These are phyloP conservation scores for Micrastur ruficollis DNA, from an alignment of 2,797 vertebrate species.

Conservation along the genomic window DNA sequence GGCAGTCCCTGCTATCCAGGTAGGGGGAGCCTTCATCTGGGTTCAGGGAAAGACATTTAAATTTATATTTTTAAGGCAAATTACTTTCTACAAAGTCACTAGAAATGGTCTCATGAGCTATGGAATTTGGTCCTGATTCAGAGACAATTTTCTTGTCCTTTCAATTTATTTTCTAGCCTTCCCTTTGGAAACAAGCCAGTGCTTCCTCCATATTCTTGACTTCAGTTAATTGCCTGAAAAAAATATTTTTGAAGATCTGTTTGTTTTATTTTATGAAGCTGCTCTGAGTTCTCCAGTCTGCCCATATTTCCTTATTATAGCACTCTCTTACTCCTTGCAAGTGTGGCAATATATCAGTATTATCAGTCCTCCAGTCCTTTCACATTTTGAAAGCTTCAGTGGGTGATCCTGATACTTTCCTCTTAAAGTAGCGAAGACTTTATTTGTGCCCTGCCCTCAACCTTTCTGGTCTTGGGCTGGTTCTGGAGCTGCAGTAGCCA, in stretches of 20 bases:
- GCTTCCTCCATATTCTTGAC: neutral
- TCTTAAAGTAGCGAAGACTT: neutral
- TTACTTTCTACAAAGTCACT: neutral
- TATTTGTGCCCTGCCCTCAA: neutral
- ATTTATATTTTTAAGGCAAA: neutral
- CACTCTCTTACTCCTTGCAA: neutral
- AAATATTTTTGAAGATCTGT: neutral
- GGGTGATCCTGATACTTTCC: neutral
- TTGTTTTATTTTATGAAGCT: slow-evolving; percentile 12
- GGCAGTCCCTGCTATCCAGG: neutral
- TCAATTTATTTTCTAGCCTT: neutral
- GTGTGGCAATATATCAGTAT: neutral
- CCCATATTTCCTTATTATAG: slow-evolving; percentile 12
- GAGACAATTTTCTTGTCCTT: neutral
- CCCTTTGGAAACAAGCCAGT: neutral
- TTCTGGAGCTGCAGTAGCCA: neutral
- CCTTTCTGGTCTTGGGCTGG: neutral
- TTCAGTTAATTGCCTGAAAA: slow-evolving; percentile 23
- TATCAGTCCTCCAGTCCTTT: neutral
- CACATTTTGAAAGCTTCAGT: neutral
- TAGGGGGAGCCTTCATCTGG: neutral
- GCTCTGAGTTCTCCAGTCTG: neutral
- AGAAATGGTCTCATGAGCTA: neutral
- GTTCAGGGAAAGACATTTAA: neutral
- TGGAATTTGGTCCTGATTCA: neutral